phyloP scores from a whole-genome alignment of 1,140 invertebrate species.

The Aradophagus sp. region DNA sequence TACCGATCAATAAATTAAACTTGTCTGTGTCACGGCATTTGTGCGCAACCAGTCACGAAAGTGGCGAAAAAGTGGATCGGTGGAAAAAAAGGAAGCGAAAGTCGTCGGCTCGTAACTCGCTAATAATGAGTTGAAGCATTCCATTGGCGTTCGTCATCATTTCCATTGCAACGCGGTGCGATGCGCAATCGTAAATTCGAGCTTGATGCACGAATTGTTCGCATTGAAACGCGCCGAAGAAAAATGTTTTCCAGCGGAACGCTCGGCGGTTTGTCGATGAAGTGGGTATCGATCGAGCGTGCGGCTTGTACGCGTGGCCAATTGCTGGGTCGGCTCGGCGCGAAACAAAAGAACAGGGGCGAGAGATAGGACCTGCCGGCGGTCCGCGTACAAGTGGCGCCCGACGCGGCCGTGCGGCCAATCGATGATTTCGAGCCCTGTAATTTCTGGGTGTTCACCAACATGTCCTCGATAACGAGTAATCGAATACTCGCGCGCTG shows the following conservation, averaged over 20 bases:
- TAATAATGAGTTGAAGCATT: constrained; percentile 24
- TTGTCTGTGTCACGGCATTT: no score
- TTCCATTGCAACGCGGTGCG: constrained; percentile 17
- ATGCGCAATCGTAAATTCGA: constrained; percentile 19
- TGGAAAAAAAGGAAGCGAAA: constrained; percentile 1
- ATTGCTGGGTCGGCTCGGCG: constrained; percentile 32
- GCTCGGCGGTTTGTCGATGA: constrained; percentile 14
- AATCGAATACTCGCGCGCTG: constrained; percentile 16
- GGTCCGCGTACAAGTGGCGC: background rate
- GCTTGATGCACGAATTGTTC: constrained; percentile 17
- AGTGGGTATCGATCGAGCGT: constrained; percentile 42
- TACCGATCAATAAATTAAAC: no score
- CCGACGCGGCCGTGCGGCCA: constrained; percentile 9
- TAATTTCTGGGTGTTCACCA: constrained; percentile 31
- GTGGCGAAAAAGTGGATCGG: no score
- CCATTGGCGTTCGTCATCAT: constrained; percentile 16
- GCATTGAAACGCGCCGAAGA: constrained; percentile 18
- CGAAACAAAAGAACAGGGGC: constrained; percentile 39
- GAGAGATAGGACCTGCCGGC: constrained; percentile 2
- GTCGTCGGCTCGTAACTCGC: constrained; percentile 9
- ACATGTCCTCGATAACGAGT: constrained; percentile 26
- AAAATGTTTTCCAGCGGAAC: constrained; percentile 27
- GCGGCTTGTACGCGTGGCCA: constrained; percentile 25
- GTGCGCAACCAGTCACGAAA: no score
- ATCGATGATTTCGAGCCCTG: constrained; percentile 36